A percentile compares a stretch with the other conserved stretches of the same genome.
Evolutionary conservation across 2,888 invertebrate genomes (phyloP).

Genomic region (Drosophila ochracea): DNA sequence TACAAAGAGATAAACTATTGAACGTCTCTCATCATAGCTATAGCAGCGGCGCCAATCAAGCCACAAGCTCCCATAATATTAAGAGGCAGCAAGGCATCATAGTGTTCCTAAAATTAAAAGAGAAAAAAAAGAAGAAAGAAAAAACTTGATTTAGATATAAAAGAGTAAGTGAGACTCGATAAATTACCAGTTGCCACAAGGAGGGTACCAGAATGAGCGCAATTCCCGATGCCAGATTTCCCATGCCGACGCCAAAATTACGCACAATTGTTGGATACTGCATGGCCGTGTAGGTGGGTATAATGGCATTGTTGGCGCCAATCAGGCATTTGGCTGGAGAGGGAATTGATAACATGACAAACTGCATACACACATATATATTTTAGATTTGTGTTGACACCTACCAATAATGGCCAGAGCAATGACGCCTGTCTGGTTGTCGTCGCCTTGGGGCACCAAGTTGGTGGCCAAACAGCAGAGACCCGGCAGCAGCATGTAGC

Average conservation of each 20-base stretch:
- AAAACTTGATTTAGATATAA: neutral
- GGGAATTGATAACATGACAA: slow-evolving; percentile 7
- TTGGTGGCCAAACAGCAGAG: slow-evolving; percentile 88
- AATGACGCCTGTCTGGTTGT: slow-evolving; percentile 87
- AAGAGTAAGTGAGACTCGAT: neutral
- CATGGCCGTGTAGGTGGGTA: slow-evolving; percentile 91
- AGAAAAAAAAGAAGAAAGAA: neutral
- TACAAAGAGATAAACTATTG: slow-evolving; percentile 32
- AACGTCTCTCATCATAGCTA: slow-evolving; percentile 86
- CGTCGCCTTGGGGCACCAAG: slow-evolving; percentile 86
- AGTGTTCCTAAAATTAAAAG: slow-evolving; percentile 83
- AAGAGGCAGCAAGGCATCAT: slow-evolving; percentile 86
- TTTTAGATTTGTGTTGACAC: slow-evolving; percentile 20
- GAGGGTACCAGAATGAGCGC: slow-evolving; percentile 92
- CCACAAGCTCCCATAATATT: slow-evolving; percentile 86
- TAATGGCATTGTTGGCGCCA: slow-evolving; percentile 91
- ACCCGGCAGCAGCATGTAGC: slow-evolving; percentile 89
- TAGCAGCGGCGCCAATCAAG: slow-evolving; percentile 86
- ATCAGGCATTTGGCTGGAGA: slow-evolving; percentile 89
- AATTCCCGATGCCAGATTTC: slow-evolving; percentile 91
- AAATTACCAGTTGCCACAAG: slow-evolving; percentile 90
- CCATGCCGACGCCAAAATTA: slow-evolving; percentile 90
- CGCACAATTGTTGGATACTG: slow-evolving; percentile 90
- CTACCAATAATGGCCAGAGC: slow-evolving; percentile 89
- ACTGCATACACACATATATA: neutral